Percentiles rank a stretch among this genome's conserved stretches.
These are phyloP conservation scores for Drosophila pandora DNA, from an alignment of 1,140 invertebrate species.

Conservation along the genomic window DNA sequence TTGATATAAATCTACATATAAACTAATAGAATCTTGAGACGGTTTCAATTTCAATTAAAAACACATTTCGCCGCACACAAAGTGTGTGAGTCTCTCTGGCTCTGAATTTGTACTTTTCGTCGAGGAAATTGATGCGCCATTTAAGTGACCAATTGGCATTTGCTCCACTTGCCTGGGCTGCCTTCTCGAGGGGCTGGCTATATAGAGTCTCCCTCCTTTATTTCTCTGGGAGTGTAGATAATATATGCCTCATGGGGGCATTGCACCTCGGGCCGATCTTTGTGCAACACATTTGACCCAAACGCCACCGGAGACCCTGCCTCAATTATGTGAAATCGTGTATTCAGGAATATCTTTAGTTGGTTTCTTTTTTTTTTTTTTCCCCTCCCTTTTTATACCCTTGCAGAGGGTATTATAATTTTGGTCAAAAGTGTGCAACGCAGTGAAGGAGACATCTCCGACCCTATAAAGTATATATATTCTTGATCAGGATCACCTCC, in stretches of 20 bases:
- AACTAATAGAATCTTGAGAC: constrained; percentile 80
- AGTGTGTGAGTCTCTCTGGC: neutral
- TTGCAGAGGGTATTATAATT: no score
- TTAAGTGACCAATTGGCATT: constrained; percentile 73
- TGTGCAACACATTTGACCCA: constrained; percentile 56
- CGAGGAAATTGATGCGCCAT: constrained; percentile 70
- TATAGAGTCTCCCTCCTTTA: neutral
- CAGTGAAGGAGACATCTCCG: no score
- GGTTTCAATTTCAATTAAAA: constrained; percentile 79
- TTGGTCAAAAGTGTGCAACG: no score
- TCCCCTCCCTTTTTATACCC: no score
- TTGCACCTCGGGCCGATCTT: constrained; percentile 48
- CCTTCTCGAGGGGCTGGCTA: constrained; percentile 7
- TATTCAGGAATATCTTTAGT: neutral
- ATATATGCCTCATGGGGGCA: constrained; percentile 25
- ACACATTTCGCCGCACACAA: constrained; percentile 15
- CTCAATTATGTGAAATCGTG: constrained; percentile 14
- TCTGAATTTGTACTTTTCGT: constrained; percentile 8
- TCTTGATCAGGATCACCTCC: no score
- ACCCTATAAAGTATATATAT: no score
- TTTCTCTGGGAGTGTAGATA: neutral
- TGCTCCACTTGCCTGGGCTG: constrained; percentile 58
- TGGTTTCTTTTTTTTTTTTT: no score
- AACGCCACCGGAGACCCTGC: constrained; percentile 39
- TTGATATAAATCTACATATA: constrained; percentile 66